A percentile compares a stretch with the other conserved stretches of the same genome.
Conservation (phyloP, 2,888 invertebrate species). For the Cabera pusaria region DNA sequence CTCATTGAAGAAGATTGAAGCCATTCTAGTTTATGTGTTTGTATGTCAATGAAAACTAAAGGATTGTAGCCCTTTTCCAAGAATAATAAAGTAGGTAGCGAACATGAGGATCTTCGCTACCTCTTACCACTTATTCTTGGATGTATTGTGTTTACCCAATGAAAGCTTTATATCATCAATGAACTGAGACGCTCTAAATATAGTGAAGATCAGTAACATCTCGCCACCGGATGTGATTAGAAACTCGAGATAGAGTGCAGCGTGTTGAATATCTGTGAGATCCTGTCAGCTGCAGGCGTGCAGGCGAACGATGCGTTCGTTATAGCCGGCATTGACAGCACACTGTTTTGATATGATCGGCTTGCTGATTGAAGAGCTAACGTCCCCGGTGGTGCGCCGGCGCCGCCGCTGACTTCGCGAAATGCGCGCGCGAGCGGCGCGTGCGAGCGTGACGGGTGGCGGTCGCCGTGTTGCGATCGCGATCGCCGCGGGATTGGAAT, state of each 20-base stretch:
- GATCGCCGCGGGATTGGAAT: slow-evolving; percentile 63
- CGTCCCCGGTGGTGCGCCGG: slow-evolving; percentile 32
- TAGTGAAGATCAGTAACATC: slow-evolving; percentile 19
- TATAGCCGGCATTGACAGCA: slow-evolving; percentile 27
- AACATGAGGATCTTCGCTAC: no score
- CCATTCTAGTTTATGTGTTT: no score
- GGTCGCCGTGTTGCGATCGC: slow-evolving; percentile 52
- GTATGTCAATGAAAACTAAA: no score
- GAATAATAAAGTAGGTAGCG: no score
- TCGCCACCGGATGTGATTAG: slow-evolving; percentile 36
- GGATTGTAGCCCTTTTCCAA: no score
- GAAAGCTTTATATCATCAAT: slow-evolving; percentile 18
- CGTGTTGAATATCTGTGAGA: slow-evolving; percentile 1
- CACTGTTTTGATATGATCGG: slow-evolving; percentile 30
- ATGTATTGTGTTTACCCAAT: slow-evolving; percentile 7
- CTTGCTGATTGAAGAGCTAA: slow-evolving; percentile 31
- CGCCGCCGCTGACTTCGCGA: slow-evolving; percentile 32
- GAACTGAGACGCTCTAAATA: slow-evolving; percentile 26
- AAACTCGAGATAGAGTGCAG: slow-evolving; percentile 28
- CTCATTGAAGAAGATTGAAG: no score
- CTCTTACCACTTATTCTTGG: no score
- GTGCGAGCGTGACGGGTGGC: slow-evolving; percentile 63
- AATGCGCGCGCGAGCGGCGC: slow-evolving; percentile 30
- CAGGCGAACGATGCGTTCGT: slow-evolving; percentile 11
- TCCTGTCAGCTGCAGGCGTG: slow-evolving; percentile 8